phyloP scores from a whole-genome alignment of 2,113 vertebrate genomes.

The Amblyopsis rosae region DNA sequence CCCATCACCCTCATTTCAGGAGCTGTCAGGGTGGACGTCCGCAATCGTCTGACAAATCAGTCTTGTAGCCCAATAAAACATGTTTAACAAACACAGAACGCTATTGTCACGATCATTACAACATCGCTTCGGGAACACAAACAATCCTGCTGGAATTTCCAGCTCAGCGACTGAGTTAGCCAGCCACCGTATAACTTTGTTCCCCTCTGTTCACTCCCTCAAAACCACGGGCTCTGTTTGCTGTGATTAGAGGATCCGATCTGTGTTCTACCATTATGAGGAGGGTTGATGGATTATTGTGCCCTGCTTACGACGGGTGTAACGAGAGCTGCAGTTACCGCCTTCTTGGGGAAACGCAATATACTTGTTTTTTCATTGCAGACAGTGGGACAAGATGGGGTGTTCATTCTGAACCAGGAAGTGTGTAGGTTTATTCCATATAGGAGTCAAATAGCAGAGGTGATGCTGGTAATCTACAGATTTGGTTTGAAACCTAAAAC shows the following conservation, averaged over 20 bases:
- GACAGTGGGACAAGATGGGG: constrained; percentile 50
- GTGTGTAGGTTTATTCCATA: background rate
- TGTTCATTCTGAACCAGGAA: background rate
- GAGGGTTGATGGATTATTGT: constrained; percentile 47
- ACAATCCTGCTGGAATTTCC: constrained; percentile 66
- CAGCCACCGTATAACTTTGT: constrained; percentile 39
- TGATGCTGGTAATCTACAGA: constrained; percentile 15
- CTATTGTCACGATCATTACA: constrained; percentile 55
- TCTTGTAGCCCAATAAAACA: constrained; percentile 29
- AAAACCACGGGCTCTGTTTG: constrained; percentile 53
- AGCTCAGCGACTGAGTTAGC: constrained; percentile 30
- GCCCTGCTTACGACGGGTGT: constrained; percentile 47
- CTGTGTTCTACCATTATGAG: constrained; percentile 53
- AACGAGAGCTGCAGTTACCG: constrained; percentile 50
- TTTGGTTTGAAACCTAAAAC: constrained; percentile 46
- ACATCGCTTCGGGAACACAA: constrained; percentile 52
- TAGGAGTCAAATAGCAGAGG: constrained; percentile 23
- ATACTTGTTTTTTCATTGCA: constrained; percentile 31
- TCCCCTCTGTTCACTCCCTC: constrained; percentile 50
- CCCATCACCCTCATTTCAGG: constrained; percentile 29
- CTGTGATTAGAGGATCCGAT: constrained; percentile 62
- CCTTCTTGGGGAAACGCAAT: constrained; percentile 53
- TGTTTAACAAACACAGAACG: constrained; percentile 55
- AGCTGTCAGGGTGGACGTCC: constrained; percentile 42
- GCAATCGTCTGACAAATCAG: constrained; percentile 49